Percentiles rank a stretch among this genome's conserved stretches.
phyloP scores from a whole-genome alignment of 2,888 invertebrate genomes.

The Elmis aenea region DNA sequence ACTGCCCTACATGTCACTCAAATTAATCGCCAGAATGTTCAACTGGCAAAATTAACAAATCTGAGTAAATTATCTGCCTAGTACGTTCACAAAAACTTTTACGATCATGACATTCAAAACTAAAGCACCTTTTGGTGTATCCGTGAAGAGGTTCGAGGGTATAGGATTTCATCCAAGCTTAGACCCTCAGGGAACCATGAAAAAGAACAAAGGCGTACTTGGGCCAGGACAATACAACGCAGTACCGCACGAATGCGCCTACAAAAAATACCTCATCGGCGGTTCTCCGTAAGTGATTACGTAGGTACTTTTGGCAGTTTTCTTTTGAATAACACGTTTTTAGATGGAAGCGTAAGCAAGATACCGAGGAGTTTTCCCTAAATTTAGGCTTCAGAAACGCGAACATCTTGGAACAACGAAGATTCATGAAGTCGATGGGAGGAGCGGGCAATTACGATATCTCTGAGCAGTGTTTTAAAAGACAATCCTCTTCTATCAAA shows the following conservation, averaged over 20 bases:
- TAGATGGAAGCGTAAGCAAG: slow-evolving; percentile 31
- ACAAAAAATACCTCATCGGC: slow-evolving; percentile 15
- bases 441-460: slow-evolving; percentile 33
- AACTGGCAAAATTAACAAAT: too few relatives aligned
- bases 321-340: too few relatives aligned
- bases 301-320: not conserved
- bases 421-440: slow-evolving; percentile 18
- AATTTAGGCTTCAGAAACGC: slow-evolving; percentile 30
- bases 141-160: slow-evolving; percentile 24
- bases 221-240: slow-evolving; percentile 28
- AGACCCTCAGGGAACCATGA: slow-evolving; percentile 20
- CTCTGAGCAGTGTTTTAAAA: slow-evolving; percentile 17
- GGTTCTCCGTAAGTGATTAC: slow-evolving; percentile 11
- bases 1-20: too few relatives aligned
- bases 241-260: slow-evolving; percentile 14
- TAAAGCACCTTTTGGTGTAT: slow-evolving; percentile 21
- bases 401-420: slow-evolving; percentile 21
- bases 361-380: slow-evolving; percentile 30
- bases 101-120: slow-evolving; percentile 7
- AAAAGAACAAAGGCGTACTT: slow-evolving; percentile 12
- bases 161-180: slow-evolving; percentile 32
- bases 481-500: slow-evolving; percentile 16
- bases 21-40: too few relatives aligned
- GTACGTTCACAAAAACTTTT: too few relatives aligned
- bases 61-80: too few relatives aligned